Evolutionary conservation across 2,888 invertebrate species (phyloP).

Genomic region (Philopedon plagiatum): DNA sequence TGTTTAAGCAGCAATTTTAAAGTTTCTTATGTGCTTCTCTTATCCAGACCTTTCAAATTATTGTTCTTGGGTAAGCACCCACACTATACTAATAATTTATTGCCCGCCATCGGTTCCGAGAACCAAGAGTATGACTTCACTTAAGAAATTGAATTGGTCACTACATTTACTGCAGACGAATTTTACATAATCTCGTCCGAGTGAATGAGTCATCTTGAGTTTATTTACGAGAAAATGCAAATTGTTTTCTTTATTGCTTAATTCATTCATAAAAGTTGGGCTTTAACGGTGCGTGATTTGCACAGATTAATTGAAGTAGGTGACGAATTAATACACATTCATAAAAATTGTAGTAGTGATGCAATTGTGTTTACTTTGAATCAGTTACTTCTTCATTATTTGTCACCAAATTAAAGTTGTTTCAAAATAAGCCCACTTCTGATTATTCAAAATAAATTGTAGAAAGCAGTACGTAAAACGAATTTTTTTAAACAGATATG

Average conservation of each 20-base stretch:
- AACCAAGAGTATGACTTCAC: slow-evolving; percentile 33
- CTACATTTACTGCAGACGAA: slow-evolving; percentile 24
- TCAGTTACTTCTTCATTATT: too few relatives aligned
- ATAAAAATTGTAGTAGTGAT: background rate
- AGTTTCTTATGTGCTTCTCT: too few relatives aligned
- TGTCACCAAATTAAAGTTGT: too few relatives aligned
- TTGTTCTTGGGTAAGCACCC: background rate
- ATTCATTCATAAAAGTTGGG: slow-evolving; percentile 29
- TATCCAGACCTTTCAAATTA: slow-evolving; percentile 1
- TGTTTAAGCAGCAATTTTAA: too few relatives aligned
- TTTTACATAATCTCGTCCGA: slow-evolving; percentile 28
- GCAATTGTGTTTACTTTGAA: background rate
- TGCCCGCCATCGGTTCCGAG: slow-evolving; percentile 24
- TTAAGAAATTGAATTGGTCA: slow-evolving; percentile 20
- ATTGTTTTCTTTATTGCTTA: slow-evolving; percentile 14
- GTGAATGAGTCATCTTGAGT: slow-evolving; percentile 23
- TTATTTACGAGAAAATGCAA: slow-evolving; percentile 30
- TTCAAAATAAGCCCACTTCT: too few relatives aligned
- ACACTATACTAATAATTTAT: slow-evolving; percentile 9
- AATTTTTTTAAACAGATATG: too few relatives aligned
- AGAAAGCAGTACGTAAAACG: too few relatives aligned
- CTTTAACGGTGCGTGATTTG: slow-evolving; percentile 21
- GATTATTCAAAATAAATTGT: too few relatives aligned
- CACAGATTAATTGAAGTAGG: slow-evolving; percentile 18
- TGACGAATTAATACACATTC: background rate